phyloP scores from a whole-genome alignment of 2,113 vertebrate genomes.

The Acrocephalus kingi region DNA sequence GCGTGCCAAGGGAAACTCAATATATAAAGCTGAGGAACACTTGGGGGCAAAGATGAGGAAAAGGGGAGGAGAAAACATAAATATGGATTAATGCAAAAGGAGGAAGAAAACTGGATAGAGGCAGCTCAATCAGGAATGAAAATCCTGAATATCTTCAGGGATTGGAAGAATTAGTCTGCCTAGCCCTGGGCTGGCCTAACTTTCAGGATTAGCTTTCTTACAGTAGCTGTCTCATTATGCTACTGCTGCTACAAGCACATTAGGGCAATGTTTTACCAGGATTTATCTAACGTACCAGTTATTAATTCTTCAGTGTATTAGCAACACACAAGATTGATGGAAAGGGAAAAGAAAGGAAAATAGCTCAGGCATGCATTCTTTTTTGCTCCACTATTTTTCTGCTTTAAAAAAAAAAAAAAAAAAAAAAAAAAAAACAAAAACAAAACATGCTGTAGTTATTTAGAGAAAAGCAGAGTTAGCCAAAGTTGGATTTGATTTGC shows the following conservation, averaged over 20 bases:
- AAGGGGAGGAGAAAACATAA: not conserved
- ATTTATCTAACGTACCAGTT: not conserved
- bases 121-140: not conserved
- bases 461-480: not conserved
- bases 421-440: no score
- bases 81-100: not conserved
- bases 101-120: not conserved
- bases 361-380: not conserved
- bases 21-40: slow-evolving; percentile 11
- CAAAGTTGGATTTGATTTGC: not conserved
- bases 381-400: not conserved
- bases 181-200: not conserved
- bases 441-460: not conserved
- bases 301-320: not conserved
- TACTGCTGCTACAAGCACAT: not conserved
- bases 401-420: not conserved
- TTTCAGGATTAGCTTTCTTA: not conserved
- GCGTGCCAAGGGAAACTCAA: slow-evolving; percentile 15
- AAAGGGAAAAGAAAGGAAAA: not conserved
- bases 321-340: not conserved
- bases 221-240: not conserved
- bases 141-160: not conserved
- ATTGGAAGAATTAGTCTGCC: not conserved
- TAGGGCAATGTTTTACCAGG: not conserved
- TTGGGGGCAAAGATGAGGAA: not conserved